Conservation (phyloP, 2,113 vertebrate species). For the Recurvirostra avosetta region DNA sequence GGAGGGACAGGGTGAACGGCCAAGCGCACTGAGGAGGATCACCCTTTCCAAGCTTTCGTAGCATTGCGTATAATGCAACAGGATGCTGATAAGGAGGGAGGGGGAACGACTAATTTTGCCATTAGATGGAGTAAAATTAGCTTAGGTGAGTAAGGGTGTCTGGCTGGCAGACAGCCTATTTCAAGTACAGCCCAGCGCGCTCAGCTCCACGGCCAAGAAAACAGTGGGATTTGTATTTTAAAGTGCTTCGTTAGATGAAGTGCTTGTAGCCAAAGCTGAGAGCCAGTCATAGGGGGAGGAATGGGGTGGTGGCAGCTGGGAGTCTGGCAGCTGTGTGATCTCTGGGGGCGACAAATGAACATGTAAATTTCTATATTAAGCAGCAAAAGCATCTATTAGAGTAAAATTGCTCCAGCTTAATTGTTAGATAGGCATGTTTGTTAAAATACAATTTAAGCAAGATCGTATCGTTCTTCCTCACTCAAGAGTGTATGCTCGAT, state of each 20-base stretch:
- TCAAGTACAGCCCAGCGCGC: constrained; percentile 30
- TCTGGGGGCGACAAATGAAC: constrained; percentile 65
- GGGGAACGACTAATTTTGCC: neutral
- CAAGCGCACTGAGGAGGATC: neutral
- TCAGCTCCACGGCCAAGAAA: constrained; percentile 13
- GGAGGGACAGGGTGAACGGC: neutral
- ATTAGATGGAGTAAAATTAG: constrained; percentile 56
- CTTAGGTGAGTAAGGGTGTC: constrained; percentile 59
- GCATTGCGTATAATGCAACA: neutral
- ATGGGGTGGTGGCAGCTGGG: constrained; percentile 34
- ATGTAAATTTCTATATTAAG: constrained; percentile 69
- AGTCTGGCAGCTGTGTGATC: constrained; percentile 52
- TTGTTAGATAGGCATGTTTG: constrained; percentile 69
- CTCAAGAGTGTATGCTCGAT: constrained; percentile 32
- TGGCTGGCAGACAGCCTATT: constrained; percentile 40
- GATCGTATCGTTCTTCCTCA: constrained; percentile 48
- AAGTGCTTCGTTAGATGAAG: constrained; percentile 28
- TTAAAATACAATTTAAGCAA: constrained; percentile 62
- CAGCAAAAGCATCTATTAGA: constrained; percentile 59
- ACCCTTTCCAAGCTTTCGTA: neutral
- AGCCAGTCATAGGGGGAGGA: neutral
- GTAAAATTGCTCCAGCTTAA: constrained; percentile 64
- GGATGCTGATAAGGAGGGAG: constrained; percentile 12
- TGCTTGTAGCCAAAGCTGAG: constrained; percentile 21
- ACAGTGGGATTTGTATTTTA: constrained; percentile 49